Evolutionary conservation across 1,140 invertebrate genomes (phyloP).

Genomic region (Panagrolaimus sp.): DNA sequence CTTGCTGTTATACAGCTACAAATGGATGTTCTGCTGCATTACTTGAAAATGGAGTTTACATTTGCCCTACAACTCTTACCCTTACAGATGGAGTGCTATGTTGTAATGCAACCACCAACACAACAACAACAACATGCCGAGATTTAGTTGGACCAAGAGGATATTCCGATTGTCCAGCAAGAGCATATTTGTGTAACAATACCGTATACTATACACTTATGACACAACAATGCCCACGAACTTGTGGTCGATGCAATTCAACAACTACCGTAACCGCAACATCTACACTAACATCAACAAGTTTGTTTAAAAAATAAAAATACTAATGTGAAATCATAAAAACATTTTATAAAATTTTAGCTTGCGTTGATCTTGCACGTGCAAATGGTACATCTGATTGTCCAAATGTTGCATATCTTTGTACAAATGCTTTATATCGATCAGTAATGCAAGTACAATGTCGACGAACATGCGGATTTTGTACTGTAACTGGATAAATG

Average conservation of each 20-base stretch:
- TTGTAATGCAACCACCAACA: no score
- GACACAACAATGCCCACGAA: constrained; percentile 22
- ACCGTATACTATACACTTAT: constrained; percentile 17
- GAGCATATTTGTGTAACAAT: constrained; percentile 21
- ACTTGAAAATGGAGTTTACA: neutral
- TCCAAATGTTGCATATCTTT: constrained; percentile 9
- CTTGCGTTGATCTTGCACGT: constrained; percentile 1
- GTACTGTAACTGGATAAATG: neutral
- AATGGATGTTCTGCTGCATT: neutral
- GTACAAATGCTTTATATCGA: constrained; percentile 14
- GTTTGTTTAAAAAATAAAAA: no score
- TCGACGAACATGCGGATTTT: constrained; percentile 22
- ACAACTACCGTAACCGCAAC: neutral
- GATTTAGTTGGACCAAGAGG: neutral
- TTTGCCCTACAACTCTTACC: neutral
- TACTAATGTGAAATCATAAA: no score
- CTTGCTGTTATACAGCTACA: no score
- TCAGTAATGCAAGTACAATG: constrained; percentile 21
- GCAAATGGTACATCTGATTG: constrained; percentile 11
- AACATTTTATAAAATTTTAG: no score
- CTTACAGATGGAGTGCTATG: neutral
- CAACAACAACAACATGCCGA: no score
- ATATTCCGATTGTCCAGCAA: neutral
- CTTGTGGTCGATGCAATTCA: neutral
- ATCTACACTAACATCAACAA: neutral